Conservation (phyloP, 2,797 vertebrate genomes). For the Coregonus suidteri region DNA sequence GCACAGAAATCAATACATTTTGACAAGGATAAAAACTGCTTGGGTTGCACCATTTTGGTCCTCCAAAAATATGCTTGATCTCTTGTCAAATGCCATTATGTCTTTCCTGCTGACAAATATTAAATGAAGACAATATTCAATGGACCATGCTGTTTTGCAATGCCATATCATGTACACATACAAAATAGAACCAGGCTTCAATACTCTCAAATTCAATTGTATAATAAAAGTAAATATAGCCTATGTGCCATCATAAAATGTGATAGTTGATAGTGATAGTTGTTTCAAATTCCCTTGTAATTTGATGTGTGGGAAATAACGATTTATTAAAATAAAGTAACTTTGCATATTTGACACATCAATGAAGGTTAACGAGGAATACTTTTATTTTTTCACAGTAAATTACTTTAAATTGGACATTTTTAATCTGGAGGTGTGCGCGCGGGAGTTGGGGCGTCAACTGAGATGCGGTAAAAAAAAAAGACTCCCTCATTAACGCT, state of each 20-base stretch:
- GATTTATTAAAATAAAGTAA: not conserved
- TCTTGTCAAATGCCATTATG: slow-evolving; percentile 49
- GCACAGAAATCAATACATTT: slow-evolving; percentile 74
- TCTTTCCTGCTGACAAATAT: slow-evolving; percentile 35
- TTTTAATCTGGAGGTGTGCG: slow-evolving; percentile 37
- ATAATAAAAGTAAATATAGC: slow-evolving; percentile 2
- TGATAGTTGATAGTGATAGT: not conserved
- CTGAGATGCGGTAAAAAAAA: slow-evolving; percentile 64
- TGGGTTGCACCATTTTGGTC: slow-evolving; percentile 71
- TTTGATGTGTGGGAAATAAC: not conserved
- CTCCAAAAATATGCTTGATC: slow-evolving; percentile 61
- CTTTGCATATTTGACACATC: slow-evolving; percentile 32
- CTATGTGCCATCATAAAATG: not conserved
- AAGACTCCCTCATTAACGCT: slow-evolving; percentile 79
- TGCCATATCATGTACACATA: slow-evolving; percentile 4
- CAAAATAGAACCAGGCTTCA: slow-evolving; percentile 1
- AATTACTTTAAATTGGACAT: slow-evolving; percentile 37
- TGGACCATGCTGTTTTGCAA: not conserved
- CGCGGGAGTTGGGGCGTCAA: slow-evolving; percentile 71
- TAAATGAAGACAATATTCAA: slow-evolving; percentile 43
- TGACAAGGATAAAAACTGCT: slow-evolving; percentile 78
- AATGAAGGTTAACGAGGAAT: slow-evolving; percentile 47
- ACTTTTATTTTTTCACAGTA: slow-evolving; percentile 35
- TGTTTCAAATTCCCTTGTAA: slow-evolving; percentile 5
- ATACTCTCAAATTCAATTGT: slow-evolving; percentile 17